These are phyloP conservation scores for Heliothis virescens DNA, from an alignment of 1,140 invertebrate genomes.

Conservation along the genomic window DNA sequence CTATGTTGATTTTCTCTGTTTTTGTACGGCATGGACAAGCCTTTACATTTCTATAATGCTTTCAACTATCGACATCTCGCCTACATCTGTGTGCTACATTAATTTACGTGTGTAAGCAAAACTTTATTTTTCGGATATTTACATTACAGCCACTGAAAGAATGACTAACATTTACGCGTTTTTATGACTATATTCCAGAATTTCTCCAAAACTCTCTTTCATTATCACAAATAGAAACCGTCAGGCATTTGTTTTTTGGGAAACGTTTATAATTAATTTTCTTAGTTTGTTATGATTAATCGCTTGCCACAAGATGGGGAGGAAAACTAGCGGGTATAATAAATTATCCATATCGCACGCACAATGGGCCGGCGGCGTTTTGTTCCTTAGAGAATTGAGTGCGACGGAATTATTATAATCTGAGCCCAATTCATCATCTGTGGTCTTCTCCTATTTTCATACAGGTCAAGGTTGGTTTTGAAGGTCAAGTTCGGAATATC, in stretches of 20 bases:
- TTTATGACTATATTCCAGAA: not conserved
- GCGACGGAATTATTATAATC: conserved; percentile 48
- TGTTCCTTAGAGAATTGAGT: conserved; percentile 47
- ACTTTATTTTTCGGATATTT: not conserved
- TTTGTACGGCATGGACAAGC: too few species aligned
- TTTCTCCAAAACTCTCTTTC: conserved; percentile 3
- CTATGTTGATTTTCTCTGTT: too few species aligned
- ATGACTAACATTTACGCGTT: not conserved
- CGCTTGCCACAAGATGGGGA: conserved; percentile 8
- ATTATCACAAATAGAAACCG: conserved; percentile 15
- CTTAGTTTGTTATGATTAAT: conserved; percentile 49
- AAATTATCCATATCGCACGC: conserved; percentile 51
- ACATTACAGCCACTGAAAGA: conserved; percentile 6
- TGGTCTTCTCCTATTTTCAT: conserved; percentile 35
- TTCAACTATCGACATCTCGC: not conserved
- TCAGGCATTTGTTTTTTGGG: conserved; percentile 23
- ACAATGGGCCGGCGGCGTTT: conserved; percentile 46
- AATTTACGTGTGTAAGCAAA: conserved; percentile 15
- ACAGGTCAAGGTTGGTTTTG: conserved; percentile 11
- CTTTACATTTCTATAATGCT: conserved; percentile 8
- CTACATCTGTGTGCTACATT: not conserved
- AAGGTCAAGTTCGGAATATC: conserved; percentile 38
- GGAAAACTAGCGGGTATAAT: conserved; percentile 48
- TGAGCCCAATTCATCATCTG: conserved; percentile 42
- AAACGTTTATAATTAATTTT: conserved; percentile 51